These are phyloP conservation scores for Oncorhynchus clarkii DNA, from an alignment of 2,113 vertebrate species.

Conservation along the genomic window DNA sequence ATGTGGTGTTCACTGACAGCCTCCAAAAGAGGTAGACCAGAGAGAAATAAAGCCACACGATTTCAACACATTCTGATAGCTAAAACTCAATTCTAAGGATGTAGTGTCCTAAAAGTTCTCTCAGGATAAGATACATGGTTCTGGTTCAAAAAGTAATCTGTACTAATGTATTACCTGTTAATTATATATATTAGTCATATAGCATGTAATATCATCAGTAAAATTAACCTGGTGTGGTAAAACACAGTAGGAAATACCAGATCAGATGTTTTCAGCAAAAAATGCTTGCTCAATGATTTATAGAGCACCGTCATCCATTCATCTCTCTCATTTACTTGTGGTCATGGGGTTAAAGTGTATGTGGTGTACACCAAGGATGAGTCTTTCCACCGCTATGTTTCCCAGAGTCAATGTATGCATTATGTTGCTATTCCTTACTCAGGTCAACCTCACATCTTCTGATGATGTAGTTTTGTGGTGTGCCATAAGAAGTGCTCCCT, in stretches of 20 bases:
- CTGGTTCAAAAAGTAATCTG: not conserved
- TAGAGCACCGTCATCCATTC: not conserved
- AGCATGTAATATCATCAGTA: constrained; percentile 6
- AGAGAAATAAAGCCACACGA: no score
- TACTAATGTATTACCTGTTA: not conserved
- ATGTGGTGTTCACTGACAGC: not conserved
- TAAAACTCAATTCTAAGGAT: no score
- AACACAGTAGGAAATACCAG: not conserved
- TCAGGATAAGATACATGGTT: no score
- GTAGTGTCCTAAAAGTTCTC: no score
- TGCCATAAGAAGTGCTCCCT: constrained; percentile 7
- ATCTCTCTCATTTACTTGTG: not conserved
- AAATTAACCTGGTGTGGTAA: not conserved
- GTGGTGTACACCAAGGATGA: not conserved
- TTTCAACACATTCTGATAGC: no score
- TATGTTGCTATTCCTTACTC: constrained; percentile 18
- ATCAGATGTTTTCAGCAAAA: constrained; percentile 8
- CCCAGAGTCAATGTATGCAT: constrained; percentile 5
- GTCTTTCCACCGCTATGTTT: not conserved
- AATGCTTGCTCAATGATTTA: not conserved
- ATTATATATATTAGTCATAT: not conserved
- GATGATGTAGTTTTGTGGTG: constrained; percentile 48
- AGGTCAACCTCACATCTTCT: constrained; percentile 26
- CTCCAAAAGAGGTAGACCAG: no score
- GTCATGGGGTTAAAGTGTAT: not conserved